A percentile compares a stretch with the other conserved stretches of the same genome.
Conservation (phyloP, 2,797 vertebrate species). For the Sebastes trivittatus region DNA sequence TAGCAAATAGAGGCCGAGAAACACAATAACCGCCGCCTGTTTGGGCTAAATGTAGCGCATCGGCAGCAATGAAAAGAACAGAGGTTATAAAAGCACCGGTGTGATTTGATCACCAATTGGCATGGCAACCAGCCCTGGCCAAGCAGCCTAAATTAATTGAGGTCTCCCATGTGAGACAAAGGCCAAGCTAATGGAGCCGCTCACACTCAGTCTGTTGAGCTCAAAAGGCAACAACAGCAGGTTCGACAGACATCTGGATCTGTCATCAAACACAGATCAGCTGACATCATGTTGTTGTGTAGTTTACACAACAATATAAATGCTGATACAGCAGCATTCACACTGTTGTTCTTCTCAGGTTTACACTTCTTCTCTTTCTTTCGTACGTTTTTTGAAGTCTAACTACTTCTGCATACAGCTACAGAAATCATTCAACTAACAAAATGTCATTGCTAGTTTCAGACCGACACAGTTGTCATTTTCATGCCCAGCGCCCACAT, state of each 20-base stretch:
- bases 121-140: slow-evolving; percentile 61
- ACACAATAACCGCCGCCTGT: slow-evolving; percentile 50
- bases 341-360: too few species aligned
- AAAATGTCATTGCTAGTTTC: too few species aligned
- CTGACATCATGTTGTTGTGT: too few species aligned
- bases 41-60: slow-evolving; percentile 67
- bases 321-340: too few species aligned
- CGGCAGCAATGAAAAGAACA: slow-evolving; percentile 54
- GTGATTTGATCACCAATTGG: slow-evolving; percentile 71
- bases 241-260: slow-evolving; percentile 26
- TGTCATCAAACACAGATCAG: background rate
- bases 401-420: too few species aligned
- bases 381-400: too few species aligned
- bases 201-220: slow-evolving; percentile 31
- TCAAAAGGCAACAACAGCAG: slow-evolving; percentile 37
- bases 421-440: too few species aligned
- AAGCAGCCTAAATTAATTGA: slow-evolving; percentile 65
- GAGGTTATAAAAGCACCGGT: slow-evolving; percentile 59
- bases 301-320: background rate
- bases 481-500: too few species aligned
- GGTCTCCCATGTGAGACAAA: slow-evolving; percentile 64
- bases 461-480: too few species aligned
- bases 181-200: slow-evolving; percentile 46
- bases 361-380: too few species aligned
- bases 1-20: slow-evolving; percentile 49